Percentiles rank a stretch among this genome's conserved stretches.
These are phyloP conservation scores for Myotis myotis DNA, from an alignment of 2,797 vertebrate genomes.

Conservation along the genomic window DNA sequence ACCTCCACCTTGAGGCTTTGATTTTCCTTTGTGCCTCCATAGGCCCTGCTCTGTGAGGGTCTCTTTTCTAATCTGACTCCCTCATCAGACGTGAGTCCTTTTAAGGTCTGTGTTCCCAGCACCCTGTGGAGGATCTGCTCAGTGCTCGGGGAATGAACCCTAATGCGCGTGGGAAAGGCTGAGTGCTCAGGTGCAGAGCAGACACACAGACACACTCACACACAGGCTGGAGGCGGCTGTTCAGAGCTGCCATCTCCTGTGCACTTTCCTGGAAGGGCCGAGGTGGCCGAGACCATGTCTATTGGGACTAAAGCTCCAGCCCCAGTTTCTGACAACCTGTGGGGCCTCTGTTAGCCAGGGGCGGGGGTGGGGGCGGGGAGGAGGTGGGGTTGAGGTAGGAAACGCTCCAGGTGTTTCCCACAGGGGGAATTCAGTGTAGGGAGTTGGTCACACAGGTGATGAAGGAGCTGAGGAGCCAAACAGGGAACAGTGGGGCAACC, in stretches of 20 bases:
- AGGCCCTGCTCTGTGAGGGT: not conserved
- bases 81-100: not conserved
- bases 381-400: not conserved
- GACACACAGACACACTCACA: too few relatives aligned
- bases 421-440: not conserved
- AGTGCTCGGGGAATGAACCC: not conserved
- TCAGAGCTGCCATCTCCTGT: not conserved
- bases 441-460: not conserved
- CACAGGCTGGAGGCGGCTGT: not conserved
- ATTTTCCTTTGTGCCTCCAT: not conserved
- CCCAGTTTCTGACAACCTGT: not conserved
- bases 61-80: not conserved
- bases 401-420: not conserved
- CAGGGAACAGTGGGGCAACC: too few relatives aligned
- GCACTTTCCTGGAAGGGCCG: not conserved
- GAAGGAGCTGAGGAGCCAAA: not conserved
- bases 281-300: not conserved
- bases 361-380: fast-evolving
- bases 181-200: too few relatives aligned
- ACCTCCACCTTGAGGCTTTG: not conserved
- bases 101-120: not conserved
- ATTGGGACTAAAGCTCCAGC: not conserved
- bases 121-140: not conserved
- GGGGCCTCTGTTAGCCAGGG: not conserved
- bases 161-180: not conserved